Evolutionary conservation across 2,888 invertebrate genomes (phyloP), one percentile per base, ranked within the genome.

Genomic region (Rhorus exstirpatorius): DNA sequence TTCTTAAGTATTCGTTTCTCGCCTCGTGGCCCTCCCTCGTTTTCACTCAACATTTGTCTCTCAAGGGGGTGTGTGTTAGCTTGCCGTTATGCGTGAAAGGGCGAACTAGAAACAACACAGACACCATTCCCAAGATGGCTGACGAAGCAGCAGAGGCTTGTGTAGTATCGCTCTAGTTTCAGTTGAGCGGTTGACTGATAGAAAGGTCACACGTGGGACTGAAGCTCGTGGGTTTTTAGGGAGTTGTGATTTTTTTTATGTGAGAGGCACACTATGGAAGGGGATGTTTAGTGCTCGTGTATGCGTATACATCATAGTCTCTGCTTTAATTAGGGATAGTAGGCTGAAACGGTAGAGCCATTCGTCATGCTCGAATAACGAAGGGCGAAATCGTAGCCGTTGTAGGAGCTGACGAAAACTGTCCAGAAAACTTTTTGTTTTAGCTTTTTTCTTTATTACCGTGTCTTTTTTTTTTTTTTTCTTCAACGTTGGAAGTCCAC

Each of bases 21-120:
- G 31, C 51, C 61, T 49, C 72, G 14, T 17, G 17, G 24, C 60
- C 49, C 65, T 53, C 6, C 1, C n/a, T 55, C 31, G 19, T 65
- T 51, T 55, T 75, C 74, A 63, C 63, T 75, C 53, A 63, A 63
- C 41, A n/a, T 26, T 67, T 38, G 17, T 35, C 41, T 58, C 65
- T 65, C 58, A 58, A 76, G 58, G 70, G 76, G 44, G 53, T 53
- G 61, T 17, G 63, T 44, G 61, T 41, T 53, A 17, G 24, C 55
- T 51, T 41, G 14, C 61, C 24, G 31, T 49, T 75, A 65, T 35
- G 81, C 68, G 77, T 79, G 51, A 70, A 82, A 74, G 74, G 35
- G 72, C 67, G 35, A 72, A 68, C 67, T 61, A 78, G 78, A 82
- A 78, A 81, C 68, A 82, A 78, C 78, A 74, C 74, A 78, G 81